A percentile compares a stretch with the other conserved stretches of the same genome.
Evolutionary conservation across 1,140 invertebrate species (phyloP).

Genomic region (Drosophila orosa): DNA sequence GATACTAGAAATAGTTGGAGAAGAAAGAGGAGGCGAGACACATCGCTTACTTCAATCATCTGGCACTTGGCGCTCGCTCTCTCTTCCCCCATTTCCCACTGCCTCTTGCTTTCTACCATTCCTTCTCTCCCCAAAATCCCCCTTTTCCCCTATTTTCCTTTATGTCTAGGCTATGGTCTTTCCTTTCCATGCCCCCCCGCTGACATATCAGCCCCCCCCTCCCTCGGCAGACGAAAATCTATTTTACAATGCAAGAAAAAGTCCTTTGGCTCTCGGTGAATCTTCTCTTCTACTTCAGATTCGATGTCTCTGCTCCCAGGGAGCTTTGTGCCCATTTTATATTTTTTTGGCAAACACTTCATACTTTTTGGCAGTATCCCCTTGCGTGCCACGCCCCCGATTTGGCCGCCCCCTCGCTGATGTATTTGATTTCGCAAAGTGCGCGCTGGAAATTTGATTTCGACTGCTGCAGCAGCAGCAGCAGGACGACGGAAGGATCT

Average conservation of each 20-base stretch:
- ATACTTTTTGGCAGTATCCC: constrained; percentile 52
- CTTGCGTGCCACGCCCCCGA: constrained; percentile 3
- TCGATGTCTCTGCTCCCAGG: constrained; percentile 39
- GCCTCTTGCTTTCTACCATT: neutral
- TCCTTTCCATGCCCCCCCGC: constrained; percentile 20
- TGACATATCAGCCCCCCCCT: constrained; percentile 20
- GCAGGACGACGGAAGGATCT: constrained; percentile 16
- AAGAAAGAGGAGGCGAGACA: constrained; percentile 42
- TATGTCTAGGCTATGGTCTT: constrained; percentile 29
- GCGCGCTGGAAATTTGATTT: constrained; percentile 78
- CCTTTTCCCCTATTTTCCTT: constrained; percentile 3
- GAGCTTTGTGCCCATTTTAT: constrained; percentile 61
- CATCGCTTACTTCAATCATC: constrained; percentile 71
- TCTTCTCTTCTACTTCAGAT: constrained; percentile 43
- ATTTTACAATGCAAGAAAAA: constrained; percentile 76
- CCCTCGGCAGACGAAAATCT: constrained; percentile 29
- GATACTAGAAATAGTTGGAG: constrained; percentile 13
- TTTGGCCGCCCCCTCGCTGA: constrained; percentile 22
- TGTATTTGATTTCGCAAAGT: constrained; percentile 79
- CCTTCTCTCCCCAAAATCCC: neutral
- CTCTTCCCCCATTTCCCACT: constrained; percentile 20
- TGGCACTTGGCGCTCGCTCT: constrained; percentile 64
- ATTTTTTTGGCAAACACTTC: constrained; percentile 78
- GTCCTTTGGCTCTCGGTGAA: constrained; percentile 58
- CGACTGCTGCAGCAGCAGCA: constrained; percentile 34